phyloP scores from a whole-genome alignment of 2,113 vertebrate species.

The Vombatus ursinus region DNA sequence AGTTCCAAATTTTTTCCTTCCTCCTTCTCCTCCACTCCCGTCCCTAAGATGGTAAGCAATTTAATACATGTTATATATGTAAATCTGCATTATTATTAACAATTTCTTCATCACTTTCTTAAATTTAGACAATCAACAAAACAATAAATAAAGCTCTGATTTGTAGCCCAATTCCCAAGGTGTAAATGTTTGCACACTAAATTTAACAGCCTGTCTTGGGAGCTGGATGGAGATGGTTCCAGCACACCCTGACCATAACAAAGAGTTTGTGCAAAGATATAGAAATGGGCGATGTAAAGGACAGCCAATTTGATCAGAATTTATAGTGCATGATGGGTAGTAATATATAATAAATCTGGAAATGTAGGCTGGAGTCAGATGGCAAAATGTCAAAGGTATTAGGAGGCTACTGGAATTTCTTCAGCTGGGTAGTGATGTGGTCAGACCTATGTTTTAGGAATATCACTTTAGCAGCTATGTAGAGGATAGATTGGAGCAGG shows the following conservation, averaged over 20 bases:
- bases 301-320: neutral
- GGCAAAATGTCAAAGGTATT: neutral
- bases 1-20: no score
- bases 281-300: neutral
- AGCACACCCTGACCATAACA: neutral
- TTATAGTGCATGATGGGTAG: neutral
- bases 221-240: neutral
- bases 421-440: neutral
- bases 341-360: neutral
- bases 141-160: neutral
- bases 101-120: neutral
- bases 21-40: no score
- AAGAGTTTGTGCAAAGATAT: neutral
- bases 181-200: neutral
- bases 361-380: neutral
- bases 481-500: neutral
- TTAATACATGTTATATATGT: no score
- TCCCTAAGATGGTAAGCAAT: no score
- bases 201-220: neutral
- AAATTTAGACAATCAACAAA: neutral
- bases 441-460: neutral
- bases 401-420: neutral
- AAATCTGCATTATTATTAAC: neutral
- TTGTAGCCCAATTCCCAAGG: neutral
- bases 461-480: neutral